Evolutionary conservation across 2,888 invertebrate species (phyloP), one percentile per base, ranked within the genome.

Genomic region (Tryphoninae sp.): DNA sequence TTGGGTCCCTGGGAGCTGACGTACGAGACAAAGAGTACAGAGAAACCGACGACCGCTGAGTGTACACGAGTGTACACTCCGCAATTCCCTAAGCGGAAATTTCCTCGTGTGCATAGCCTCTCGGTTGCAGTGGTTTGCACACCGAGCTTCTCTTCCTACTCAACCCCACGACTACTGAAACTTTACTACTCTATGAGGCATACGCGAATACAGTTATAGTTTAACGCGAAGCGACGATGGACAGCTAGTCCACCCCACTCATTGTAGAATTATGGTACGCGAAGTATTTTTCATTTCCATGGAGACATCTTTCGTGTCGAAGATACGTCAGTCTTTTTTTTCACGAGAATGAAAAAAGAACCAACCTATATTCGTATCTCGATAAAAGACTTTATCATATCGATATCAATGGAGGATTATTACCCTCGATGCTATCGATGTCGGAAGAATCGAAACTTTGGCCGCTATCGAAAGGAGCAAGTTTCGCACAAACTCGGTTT

Each of bases 71-170:
- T 78, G 67, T 75, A 78, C 78, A 73, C 80, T 71, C 62, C 16
- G 40, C 75, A 78, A 78, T 83, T 72, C 72, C 78, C 75, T 72
- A 42, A 81, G 73, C 78, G 78, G 59, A 81, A 81, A 72, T 83
- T 76, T 76, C 67, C 64, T 76, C 76, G 78, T 81, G 62, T 81
- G 62, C 72, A 83, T 72, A 81, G 61, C 55, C 49, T 71, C 33
- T 71, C 40, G 65, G 58, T 33, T 59, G 69, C 73, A 33, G 55
- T 33, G 74, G 68, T 83, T 83, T 78, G 71, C 78, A 72, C 19
- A 78, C 76, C 40, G 61, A 45, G 49, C 69, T 59, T 3, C 19
- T 65, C 42, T 65, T 33, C 33, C 33, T 33, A 13, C 16, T 9
- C 45, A n/a, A 40, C 51, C 65, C 8, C 73, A 61, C 51, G 59